A percentile compares a stretch with the other conserved stretches of the same genome.
Evolutionary conservation across 2,888 invertebrate species (phyloP).

Genomic region (Yponomeuta sedellus): DNA sequence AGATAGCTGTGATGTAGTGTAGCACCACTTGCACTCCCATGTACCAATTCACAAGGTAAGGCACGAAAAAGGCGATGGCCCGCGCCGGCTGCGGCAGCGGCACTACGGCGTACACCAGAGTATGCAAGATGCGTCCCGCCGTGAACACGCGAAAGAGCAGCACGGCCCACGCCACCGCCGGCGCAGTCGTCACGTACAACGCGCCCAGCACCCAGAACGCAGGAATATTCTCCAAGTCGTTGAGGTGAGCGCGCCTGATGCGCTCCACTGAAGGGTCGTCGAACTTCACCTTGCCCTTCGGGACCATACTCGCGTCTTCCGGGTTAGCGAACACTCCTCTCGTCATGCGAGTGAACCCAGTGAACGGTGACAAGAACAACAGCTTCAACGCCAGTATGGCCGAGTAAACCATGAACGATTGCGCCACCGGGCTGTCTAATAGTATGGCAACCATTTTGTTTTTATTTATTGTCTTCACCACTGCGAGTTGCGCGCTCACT

Average conservation of each 20-base stretch:
- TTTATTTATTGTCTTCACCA: not conserved
- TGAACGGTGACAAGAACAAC: slow-evolving; percentile 13
- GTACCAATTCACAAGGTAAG: slow-evolving; percentile 44
- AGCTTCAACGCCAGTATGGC: slow-evolving; percentile 17
- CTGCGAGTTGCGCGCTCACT: not conserved
- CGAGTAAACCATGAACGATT: slow-evolving; percentile 41
- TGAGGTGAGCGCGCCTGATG: slow-evolving; percentile 77
- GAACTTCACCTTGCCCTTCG: slow-evolving; percentile 48
- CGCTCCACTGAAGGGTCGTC: slow-evolving; percentile 55
- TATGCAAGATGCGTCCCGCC: slow-evolving; percentile 75
- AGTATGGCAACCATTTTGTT: slow-evolving; percentile 39
- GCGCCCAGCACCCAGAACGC: slow-evolving; percentile 78
- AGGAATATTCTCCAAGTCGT: slow-evolving; percentile 84
- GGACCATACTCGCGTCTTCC: slow-evolving; percentile 18
- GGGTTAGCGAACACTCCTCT: slow-evolving; percentile 22
- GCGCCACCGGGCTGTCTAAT: slow-evolving; percentile 41
- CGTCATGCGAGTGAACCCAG: slow-evolving; percentile 11
- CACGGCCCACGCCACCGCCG: slow-evolving; percentile 52
- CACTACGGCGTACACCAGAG: slow-evolving; percentile 78
- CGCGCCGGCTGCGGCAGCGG: slow-evolving; percentile 77
- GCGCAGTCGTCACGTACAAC: slow-evolving; percentile 78
- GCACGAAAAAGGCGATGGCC: slow-evolving; percentile 45
- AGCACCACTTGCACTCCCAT: slow-evolving; percentile 52
- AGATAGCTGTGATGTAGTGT: slow-evolving; percentile 30
- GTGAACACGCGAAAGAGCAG: slow-evolving; percentile 71